phyloP scores from a whole-genome alignment of 2,113 vertebrate genomes.

The Pachyramphus minor region DNA sequence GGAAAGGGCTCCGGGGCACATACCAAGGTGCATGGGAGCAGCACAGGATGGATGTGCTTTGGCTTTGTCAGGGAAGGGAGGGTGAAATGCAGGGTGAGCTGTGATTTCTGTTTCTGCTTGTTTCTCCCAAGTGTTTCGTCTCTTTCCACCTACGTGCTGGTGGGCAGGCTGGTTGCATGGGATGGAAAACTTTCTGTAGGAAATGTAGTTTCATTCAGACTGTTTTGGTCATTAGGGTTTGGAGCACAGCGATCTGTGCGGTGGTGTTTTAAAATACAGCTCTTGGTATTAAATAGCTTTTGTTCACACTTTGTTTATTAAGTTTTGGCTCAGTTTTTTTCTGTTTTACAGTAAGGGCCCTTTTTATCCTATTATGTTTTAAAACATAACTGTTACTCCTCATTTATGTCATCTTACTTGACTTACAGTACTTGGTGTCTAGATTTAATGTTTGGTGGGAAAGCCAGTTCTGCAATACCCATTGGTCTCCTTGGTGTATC shows the following conservation, averaged over 20 bases:
- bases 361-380: neutral
- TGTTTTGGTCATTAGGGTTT: neutral
- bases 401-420: neutral
- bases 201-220: neutral
- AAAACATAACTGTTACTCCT: neutral
- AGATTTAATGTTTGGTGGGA: neutral
- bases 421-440: neutral
- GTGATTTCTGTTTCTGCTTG: neutral
- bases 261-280: neutral
- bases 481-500: neutral
- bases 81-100: neutral
- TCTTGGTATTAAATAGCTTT: neutral
- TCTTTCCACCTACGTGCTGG: neutral
- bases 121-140: neutral
- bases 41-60: neutral
- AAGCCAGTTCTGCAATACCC: neutral
- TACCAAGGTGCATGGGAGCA: accelerated
- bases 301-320: neutral
- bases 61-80: neutral
- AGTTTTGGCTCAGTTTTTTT: neutral
- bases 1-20: neutral
- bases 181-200: neutral
- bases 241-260: neutral
- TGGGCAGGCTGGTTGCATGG: neutral
- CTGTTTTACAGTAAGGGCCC: neutral